Evolutionary conservation across 1,140 invertebrate genomes (phyloP), one percentile per base, ranked within the genome.

Genomic region (Saccostrea glomerata): DNA sequence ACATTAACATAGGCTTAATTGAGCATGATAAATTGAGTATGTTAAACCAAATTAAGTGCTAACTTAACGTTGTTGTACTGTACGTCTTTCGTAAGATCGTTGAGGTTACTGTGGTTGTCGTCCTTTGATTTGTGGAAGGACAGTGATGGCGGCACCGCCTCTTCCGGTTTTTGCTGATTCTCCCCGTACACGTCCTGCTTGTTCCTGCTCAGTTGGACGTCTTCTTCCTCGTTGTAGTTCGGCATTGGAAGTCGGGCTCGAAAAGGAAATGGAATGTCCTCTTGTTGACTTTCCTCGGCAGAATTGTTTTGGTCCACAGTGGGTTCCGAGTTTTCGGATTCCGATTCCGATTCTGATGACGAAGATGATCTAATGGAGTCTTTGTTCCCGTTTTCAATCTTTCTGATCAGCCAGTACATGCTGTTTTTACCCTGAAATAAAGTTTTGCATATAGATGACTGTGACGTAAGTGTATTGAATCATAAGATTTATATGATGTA

Each of bases 211-310:
- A 30, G 23, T 30, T 30, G 70, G 23, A 77, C 25, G 15, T 77
- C 70, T 9, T 77, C 70, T 30, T 77, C 70, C 15, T 77, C 70
- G 70, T 77, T 73, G 6, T 73, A 30, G 70, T 25, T 77, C 30
- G 70, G 25, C 70, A 77, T 77, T 77, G 70, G 70, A 77, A 77
- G 70, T 77, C 70, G 25, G 23, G 70, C 70, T 77, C 70, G 70
- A 13, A 77, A 77, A 11, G 70, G 70, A 36, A 77, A 77, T 2
- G 70, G 70, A 77, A 77, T 77, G 25, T 77, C 70, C 70, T 77
- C 70, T 23, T 77, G 70, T 4, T 77, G 70, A 13, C 70, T 77
- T 15, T 77, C 70, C 70, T 77, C 70, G 13, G 70, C 70, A 25
- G 70, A 77, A 25, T 77, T 77, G 30, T 36, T 77, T 17, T 77